Conservation (phyloP, 1,140 invertebrate species). For the Pogonomyrmex barbatus region DNA sequence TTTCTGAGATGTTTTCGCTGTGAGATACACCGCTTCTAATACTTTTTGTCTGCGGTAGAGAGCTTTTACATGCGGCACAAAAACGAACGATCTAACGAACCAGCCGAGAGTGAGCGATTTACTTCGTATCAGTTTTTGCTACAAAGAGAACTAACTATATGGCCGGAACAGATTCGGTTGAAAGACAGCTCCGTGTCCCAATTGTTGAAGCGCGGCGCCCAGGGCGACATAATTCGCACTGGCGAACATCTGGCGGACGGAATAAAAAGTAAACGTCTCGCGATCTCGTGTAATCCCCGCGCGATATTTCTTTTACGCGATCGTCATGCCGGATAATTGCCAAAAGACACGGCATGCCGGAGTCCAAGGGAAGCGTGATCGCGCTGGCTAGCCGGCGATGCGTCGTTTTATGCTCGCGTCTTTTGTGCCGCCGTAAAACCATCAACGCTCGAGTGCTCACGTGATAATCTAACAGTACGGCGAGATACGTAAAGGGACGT, state of each 20-base stretch:
- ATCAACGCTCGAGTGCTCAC: slow-evolving; percentile 45
- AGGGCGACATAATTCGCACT: slow-evolving; percentile 15
- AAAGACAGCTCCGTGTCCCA: slow-evolving; percentile 1
- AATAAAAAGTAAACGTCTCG: slow-evolving; percentile 34
- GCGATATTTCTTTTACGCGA: slow-evolving; percentile 32
- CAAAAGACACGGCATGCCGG: slow-evolving; percentile 22
- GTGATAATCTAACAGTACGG: slow-evolving; percentile 52
- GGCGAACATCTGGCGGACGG: slow-evolving; percentile 7
- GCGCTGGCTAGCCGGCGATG: background rate
- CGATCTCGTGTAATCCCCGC: slow-evolving; percentile 35
- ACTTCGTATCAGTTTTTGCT: slow-evolving; percentile 8
- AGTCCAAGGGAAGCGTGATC: background rate
- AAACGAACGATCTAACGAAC: slow-evolving; percentile 50
- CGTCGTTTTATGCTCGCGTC: slow-evolving; percentile 17
- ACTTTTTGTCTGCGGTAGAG: background rate
- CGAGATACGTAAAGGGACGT: slow-evolving; percentile 19
- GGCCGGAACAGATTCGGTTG: slow-evolving; percentile 53
- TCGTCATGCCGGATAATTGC: slow-evolving; percentile 58
- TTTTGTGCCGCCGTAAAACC: slow-evolving; percentile 49
- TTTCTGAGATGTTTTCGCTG: background rate
- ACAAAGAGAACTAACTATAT: slow-evolving; percentile 24
- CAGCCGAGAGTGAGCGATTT: slow-evolving; percentile 46
- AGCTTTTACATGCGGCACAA: background rate
- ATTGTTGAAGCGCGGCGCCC: slow-evolving; percentile 35
- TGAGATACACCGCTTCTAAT: background rate